phyloP scores from a whole-genome alignment of 2,888 invertebrate genomes.

The Cremastinae sp. region DNA sequence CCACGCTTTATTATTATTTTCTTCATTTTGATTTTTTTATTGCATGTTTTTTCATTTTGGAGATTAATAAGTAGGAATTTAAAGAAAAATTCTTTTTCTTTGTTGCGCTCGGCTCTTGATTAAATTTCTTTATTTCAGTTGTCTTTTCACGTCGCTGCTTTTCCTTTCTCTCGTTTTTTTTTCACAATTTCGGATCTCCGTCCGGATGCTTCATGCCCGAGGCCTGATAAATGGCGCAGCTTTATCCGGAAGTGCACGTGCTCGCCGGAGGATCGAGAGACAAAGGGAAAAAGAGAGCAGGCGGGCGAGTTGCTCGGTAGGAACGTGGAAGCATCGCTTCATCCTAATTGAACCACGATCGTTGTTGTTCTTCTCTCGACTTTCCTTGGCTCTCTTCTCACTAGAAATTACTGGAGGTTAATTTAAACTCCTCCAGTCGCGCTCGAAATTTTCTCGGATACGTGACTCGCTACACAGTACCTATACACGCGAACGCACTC shows the following conservation, averaged over 20 bases:
- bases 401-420: conserved; percentile 62
- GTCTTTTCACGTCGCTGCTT: conserved; percentile 3
- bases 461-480: conserved; percentile 44
- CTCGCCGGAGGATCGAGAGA: no score
- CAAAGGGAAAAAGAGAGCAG: conserved; percentile 11
- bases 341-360: conserved; percentile 52
- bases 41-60: not conserved
- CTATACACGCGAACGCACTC: not conserved
- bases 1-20: not conserved
- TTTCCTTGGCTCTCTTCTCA: conserved; percentile 24
- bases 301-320: not conserved
- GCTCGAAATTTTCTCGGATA: conserved; percentile 59
- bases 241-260: not conserved
- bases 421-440: conserved; percentile 60
- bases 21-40: conserved; percentile 1
- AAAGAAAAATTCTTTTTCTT: no score
- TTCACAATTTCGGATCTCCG: conserved; percentile 30
- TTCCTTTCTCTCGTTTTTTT: conserved; percentile 31
- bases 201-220: conserved; percentile 25
- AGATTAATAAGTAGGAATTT: no score
- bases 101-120: not conserved
- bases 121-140: not conserved
- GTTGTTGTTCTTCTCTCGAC: conserved; percentile 45
- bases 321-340: conserved; percentile 39
- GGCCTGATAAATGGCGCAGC: conserved; percentile 30